Evolutionary conservation across 1,140 invertebrate genomes (phyloP), one percentile per base, ranked within the genome.

Genomic region (Orchestia grillus): DNA sequence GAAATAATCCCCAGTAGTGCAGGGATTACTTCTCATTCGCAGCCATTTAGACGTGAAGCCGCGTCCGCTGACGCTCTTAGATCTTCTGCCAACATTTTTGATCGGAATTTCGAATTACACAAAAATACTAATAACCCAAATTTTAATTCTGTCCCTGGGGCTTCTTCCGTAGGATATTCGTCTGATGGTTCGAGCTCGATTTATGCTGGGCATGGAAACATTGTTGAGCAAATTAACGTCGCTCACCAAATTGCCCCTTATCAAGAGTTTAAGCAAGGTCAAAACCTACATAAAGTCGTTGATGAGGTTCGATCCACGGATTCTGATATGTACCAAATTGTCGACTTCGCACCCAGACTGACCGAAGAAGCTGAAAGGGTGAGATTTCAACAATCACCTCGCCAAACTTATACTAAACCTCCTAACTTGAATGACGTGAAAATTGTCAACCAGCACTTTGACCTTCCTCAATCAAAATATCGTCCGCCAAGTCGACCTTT

Each of bases 181-280:
- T 94, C 92, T 11, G 92, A 94, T 94, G 92, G 43, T 94, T 94
- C 92, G 8, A 94, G 92, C 92, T 94, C 92, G 8, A 94, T 94
- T 42, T 94, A 94, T 47, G 92, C 92, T 45, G 92, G 92, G 36
- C 43, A 45, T 36, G 92, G 92, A 44, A 44, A 45, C 15, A 47
- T 94, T 15, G 41, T 45, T 15, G 44, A 94, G 40, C 92, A 44
- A 45, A 11, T 45, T 23, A 23, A 44, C 11, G 40, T 47, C 4
- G 92, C 92, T 23, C 92, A 94, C 44, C 44, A 94, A 40, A 94
- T 94, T 94, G 92, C 92, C 11, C 92, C 92, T 1, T 94, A 94
- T 94, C 92, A 94, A 8, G 44, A 94, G 47, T 90, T 90, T 42
- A 41, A 42, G 43, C 41, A 90, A 41, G 88, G 15, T 44, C 41